Percentiles rank a stretch among this genome's conserved stretches.
Evolutionary conservation across 1,140 invertebrate genomes (phyloP).

Genomic region (Nasonia vitripennis): DNA sequence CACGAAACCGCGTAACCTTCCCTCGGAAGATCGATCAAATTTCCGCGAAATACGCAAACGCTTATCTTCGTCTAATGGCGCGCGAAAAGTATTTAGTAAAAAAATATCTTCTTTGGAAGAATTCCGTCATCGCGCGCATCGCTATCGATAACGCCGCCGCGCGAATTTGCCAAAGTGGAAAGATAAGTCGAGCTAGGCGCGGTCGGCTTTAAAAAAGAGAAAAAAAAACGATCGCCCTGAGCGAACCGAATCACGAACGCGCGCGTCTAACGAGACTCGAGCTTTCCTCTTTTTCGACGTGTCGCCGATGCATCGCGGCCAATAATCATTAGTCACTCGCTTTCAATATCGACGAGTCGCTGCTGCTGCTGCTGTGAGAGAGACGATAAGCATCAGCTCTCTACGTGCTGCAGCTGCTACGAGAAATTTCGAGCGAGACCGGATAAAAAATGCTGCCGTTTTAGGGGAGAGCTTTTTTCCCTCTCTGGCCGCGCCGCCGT

Average conservation of each 20-base stretch:
- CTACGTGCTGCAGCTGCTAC: not conserved
- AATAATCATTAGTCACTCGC: conserved; percentile 68
- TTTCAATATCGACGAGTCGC: conserved; percentile 64
- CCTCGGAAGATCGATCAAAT: no score
- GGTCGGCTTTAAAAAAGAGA: conserved; percentile 22
- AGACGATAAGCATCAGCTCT: not conserved
- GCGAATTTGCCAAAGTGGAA: conserved; percentile 12
- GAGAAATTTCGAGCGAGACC: not conserved
- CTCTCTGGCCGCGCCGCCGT: no score
- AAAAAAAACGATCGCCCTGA: not conserved
- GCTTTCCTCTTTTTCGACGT: conserved; percentile 13
- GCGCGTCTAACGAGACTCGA: conserved; percentile 11
- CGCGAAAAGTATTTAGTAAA: no score
- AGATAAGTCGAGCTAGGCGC: conserved; percentile 45
- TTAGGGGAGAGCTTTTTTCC: not conserved
- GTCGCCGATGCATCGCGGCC: conserved; percentile 51
- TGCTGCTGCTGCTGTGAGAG: conserved; percentile 24
- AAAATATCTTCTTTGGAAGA: not conserved
- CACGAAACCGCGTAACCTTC: no score
- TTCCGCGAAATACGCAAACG: not conserved
- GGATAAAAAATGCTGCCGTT: not conserved
- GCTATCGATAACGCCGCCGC: conserved; percentile 16
- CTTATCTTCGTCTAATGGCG: not conserved
- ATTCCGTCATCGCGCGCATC: conserved; percentile 8
- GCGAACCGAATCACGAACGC: not conserved